Evolutionary conservation across 1,140 invertebrate genomes (phyloP).

Genomic region (Temnothorax longispinosus): DNA sequence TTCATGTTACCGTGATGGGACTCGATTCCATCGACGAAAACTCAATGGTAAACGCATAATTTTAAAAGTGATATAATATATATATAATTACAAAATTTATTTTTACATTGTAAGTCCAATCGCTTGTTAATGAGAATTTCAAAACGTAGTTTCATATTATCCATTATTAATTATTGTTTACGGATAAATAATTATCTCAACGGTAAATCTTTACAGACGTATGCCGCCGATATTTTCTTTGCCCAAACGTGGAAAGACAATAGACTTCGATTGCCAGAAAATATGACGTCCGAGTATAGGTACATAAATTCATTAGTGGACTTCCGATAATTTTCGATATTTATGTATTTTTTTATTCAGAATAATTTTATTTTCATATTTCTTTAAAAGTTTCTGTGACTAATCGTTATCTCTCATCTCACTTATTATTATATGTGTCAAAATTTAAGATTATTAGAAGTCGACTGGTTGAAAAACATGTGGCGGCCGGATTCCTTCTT

Average conservation of each 20-base stretch:
- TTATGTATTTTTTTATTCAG: constrained; percentile 23
- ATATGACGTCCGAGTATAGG: constrained; percentile 96
- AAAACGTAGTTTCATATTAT: background rate
- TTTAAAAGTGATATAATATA: constrained; percentile 25
- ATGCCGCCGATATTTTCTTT: constrained; percentile 96
- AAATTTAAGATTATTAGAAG: constrained; percentile 90
- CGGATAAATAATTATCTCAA: background rate
- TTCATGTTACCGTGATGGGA: constrained; percentile 97
- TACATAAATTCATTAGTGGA: constrained; percentile 71
- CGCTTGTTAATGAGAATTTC: background rate
- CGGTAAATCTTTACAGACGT: constrained; percentile 88
- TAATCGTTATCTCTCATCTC: background rate
- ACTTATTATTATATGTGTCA: background rate
- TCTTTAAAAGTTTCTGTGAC: background rate
- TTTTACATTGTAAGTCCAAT: background rate
- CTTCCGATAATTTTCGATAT: background rate
- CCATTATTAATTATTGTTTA: background rate
- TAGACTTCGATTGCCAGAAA: constrained; percentile 93
- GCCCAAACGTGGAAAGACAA: constrained; percentile 97
- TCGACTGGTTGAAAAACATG: constrained; percentile 96
- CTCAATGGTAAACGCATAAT: constrained; percentile 90
- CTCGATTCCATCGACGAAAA: constrained; percentile 96
- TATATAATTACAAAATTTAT: constrained; percentile 6
- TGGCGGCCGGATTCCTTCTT: constrained; percentile 96
- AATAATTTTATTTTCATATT: constrained; percentile 12